Evolutionary conservation across 2,888 invertebrate species (phyloP).

Genomic region (Eristalinus sepulchralis): DNA sequence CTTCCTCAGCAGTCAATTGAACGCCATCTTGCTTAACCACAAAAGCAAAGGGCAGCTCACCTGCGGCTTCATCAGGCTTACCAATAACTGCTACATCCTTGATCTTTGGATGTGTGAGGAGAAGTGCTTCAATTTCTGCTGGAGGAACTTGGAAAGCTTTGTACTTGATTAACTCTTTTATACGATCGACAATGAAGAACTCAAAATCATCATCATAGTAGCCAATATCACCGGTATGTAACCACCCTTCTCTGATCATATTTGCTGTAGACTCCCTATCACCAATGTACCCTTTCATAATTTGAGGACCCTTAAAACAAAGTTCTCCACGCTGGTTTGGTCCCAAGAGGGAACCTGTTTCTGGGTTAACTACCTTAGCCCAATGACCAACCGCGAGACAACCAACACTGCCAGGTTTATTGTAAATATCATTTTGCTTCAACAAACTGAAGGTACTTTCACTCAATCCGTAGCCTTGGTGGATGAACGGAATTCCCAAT

Average conservation of each 20-base stretch:
- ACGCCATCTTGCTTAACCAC: constrained; percentile 84
- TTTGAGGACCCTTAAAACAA: constrained; percentile 90
- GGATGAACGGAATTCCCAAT: constrained; percentile 82
- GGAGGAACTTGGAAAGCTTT: constrained; percentile 94
- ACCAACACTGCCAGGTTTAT: constrained; percentile 86
- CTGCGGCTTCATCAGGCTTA: constrained; percentile 86
- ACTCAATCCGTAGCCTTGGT: constrained; percentile 91
- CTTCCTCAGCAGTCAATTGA: constrained; percentile 82
- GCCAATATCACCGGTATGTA: constrained; percentile 91
- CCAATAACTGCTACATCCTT: constrained; percentile 92
- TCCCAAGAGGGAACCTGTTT: constrained; percentile 84
- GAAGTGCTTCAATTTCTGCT: constrained; percentile 91
- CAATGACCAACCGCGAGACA: constrained; percentile 85
- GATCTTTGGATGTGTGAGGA: constrained; percentile 87
- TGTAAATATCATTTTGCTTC: constrained; percentile 78
- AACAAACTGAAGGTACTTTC: constrained; percentile 86
- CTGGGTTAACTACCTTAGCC: constrained; percentile 85
- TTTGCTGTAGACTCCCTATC: constrained; percentile 86
- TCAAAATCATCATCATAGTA: constrained; percentile 89
- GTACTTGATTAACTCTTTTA: constrained; percentile 95
- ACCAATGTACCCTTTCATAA: constrained; percentile 92
- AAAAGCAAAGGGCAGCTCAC: constrained; percentile 89
- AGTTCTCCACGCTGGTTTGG: constrained; percentile 89
- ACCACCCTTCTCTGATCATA: constrained; percentile 88
- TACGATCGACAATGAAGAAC: constrained; percentile 91